These are phyloP conservation scores for Troglohyphantes excavatus DNA, from an alignment of 2,888 invertebrate genomes.

Conservation along the genomic window DNA sequence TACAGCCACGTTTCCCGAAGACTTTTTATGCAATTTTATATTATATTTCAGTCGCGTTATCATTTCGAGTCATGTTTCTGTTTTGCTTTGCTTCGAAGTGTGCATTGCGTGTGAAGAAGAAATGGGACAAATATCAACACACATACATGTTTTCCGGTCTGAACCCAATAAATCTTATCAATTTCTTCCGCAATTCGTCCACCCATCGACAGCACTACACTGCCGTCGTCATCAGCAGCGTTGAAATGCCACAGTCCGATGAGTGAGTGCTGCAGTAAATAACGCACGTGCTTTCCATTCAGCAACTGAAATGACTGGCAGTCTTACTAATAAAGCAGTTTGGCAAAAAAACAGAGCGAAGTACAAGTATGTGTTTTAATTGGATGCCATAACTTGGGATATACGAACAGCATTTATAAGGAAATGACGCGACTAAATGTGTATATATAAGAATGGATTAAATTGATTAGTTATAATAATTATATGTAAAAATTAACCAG, in stretches of 20 bases:
- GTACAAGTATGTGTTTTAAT: too few relatives aligned
- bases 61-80: too few relatives aligned
- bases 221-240: not conserved
- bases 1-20: too few relatives aligned
- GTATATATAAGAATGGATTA: too few relatives aligned
- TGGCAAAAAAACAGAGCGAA: not conserved
- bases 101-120: not conserved
- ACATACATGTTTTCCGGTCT: not conserved
- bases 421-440: too few relatives aligned
- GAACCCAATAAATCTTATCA: constrained; percentile 5
- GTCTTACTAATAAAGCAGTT: not conserved
- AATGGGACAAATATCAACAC: not conserved
- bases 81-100: too few relatives aligned
- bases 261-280: not conserved
- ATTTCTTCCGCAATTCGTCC: constrained; percentile 1
- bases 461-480: too few relatives aligned
- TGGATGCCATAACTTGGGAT: too few relatives aligned
- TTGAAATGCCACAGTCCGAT: not conserved
- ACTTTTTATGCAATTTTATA: too few relatives aligned
- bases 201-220: not conserved
- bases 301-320: not conserved
- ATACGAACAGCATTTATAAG: too few relatives aligned
- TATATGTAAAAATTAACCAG: too few relatives aligned
- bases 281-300: not conserved
- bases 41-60: too few relatives aligned